Evolutionary conservation across 2,113 vertebrate species (phyloP), one percentile per base, ranked within the genome.

Genomic region (Phasianus colchicus): DNA sequence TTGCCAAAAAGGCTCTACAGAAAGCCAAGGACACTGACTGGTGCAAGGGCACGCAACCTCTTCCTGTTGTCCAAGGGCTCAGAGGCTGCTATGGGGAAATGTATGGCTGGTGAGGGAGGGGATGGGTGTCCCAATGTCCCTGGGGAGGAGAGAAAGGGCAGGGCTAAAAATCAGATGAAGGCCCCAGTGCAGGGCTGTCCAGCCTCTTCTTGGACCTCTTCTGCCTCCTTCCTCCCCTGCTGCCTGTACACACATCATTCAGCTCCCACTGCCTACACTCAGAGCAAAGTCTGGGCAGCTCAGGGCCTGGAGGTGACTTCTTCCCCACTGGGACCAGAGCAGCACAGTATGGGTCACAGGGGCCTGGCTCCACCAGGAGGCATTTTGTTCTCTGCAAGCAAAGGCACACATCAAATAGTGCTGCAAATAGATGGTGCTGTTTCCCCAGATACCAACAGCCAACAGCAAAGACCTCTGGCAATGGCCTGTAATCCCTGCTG

Each of bases 41-140:
- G n/a, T 20, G 21, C 21, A 36, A 36, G 34, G 34, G 36, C 34
- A 61, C 34, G 24, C n/a, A 36, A 34, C 27, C 7, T 34, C 3
- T 13, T 34, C 32, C 20, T 22, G n/a, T 21, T 36, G 21, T 60
- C 57, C n/a, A 13, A 34, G 5, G n/a, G 13, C 12, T n/a, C 27
- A 0, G 1, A 60, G 72, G 14, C 38, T 34, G 25, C 8, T 2
- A 2, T 13, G 17, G 63, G 34, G n/a, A 60, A 34, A 43, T 2
- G 8, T 25, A 24, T 3, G 21, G n/a, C 21, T 36, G 58, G n/a
- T 10, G n/a, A 48, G 54, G 19, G 43, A 55, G 21, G 32, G 54
- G 27, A 6, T 11, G 38, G 4, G 10, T 3, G 11, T 58, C 54
- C 34, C 43, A 0, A 0, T 55, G 69, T 72, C 45, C 0, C 0